phyloP scores from a whole-genome alignment of 2,797 vertebrate genomes.

The Takifugu ocellatus region DNA sequence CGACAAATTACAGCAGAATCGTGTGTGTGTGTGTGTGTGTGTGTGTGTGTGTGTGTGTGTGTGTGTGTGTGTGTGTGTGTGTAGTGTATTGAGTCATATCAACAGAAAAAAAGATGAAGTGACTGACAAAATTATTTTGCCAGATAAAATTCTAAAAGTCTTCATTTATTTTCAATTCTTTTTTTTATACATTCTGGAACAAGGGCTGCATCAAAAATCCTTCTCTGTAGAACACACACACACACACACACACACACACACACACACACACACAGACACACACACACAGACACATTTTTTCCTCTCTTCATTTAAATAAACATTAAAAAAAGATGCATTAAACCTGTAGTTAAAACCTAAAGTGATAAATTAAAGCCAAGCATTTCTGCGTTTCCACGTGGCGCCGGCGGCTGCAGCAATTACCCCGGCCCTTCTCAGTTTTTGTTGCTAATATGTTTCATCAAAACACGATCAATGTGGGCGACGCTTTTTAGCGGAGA shows the following conservation, averaged over 20 bases:
- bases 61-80: no score
- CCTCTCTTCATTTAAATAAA: constrained; percentile 12
- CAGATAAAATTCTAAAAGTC: no score
- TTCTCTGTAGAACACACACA: not conserved
- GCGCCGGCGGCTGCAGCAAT: constrained; percentile 17
- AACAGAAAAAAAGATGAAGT: not conserved
- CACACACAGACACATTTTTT: not conserved
- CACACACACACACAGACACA: not conserved
- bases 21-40: not conserved
- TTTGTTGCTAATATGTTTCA: constrained; percentile 29
- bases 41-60: no score
- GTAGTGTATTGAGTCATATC: no score
- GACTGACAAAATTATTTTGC: no score
- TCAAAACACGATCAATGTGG: constrained; percentile 25
- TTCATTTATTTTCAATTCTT: no score
- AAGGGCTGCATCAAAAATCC: not conserved
- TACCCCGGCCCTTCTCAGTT: constrained; percentile 18
- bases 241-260: constrained; percentile 1
- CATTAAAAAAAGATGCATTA: constrained; percentile 14
- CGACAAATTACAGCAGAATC: constrained; percentile 27
- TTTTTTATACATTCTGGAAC: not conserved
- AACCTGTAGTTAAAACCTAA: constrained; percentile 13
- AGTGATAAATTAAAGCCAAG: constrained; percentile 1
- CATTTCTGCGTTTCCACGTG: constrained; percentile 17
- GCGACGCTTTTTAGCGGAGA: constrained; percentile 39